Base-by-base conservation (phyloP, 2,113 vertebrate genomes). In the Fregetta grallaria region DNA sequence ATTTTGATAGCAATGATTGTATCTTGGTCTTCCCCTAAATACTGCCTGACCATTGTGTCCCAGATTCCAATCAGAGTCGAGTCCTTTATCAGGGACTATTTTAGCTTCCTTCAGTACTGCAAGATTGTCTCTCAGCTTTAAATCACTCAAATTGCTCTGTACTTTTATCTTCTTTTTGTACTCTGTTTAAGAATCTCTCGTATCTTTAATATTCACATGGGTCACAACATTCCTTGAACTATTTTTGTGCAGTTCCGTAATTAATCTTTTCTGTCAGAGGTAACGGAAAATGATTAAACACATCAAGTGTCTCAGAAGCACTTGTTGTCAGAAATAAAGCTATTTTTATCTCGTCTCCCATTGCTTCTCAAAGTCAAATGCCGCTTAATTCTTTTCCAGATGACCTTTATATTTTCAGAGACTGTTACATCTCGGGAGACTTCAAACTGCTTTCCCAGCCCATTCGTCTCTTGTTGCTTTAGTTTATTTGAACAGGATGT, bases 261-360 rank as follows among this genome's bases (percentile, higher is more conserved):
- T 96, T 97, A 97, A 96, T 96, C 94, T 96, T 95, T 96, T 92
- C 84, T 96, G 93, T 92, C 94, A 96, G 90, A 94, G 92, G 94
- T 88, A 96, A 77, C 4, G 3, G 90, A 95, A 96, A 95, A 93
- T 92, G 88, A 97, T 97, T 96, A 96, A 97, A 96, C 85, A 85
- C 96, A 93, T 97, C 93, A 97, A 96, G 92, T 94, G 92, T 92
- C 93, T 95, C 93, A 88, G 93, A 96, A 96, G 93, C 77, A 94
- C 90, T 97, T 96, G 92, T 95, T 96, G 96, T 96, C 93, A 96
- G 94, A 96, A 96, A 83, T 90, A 91, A 96, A 92, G 84, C 85
- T 96, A 93, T 97, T 97, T 96, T 96, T 96, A 85, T 93, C 95
- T 85, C 0, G 1, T 96, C 90, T 96, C 92, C 53, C 84, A 79